Percentiles rank a stretch among this genome's conserved stretches.
These are phyloP conservation scores for Chaetogeoica ovagalla DNA, from an alignment of 2,888 invertebrate genomes.

Conservation along the genomic window DNA sequence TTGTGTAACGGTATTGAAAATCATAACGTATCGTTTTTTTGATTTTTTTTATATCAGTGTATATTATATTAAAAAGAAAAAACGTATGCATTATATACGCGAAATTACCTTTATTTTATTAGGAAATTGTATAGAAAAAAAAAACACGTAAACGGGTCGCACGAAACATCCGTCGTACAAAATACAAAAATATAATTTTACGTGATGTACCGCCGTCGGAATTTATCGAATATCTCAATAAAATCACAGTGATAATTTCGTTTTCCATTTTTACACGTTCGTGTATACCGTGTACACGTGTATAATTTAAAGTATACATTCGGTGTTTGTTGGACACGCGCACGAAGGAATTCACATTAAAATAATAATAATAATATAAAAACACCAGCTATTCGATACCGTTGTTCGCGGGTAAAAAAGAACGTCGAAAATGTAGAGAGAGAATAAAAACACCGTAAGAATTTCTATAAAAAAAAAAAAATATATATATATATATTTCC, in stretches of 20 bases:
- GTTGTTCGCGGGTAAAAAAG: not conserved
- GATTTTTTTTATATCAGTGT: too few relatives aligned
- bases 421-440: not conserved
- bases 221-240: conserved; percentile 10
- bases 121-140: not conserved
- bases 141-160: not conserved
- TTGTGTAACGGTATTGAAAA: too few relatives aligned
- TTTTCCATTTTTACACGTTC: not conserved
- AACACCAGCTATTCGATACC: not conserved
- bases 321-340: not conserved
- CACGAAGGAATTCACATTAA: conserved; percentile 33
- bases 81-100: too few relatives aligned
- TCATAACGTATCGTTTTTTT: too few relatives aligned
- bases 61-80: too few relatives aligned
- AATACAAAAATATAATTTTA: not conserved
- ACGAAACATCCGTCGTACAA: not conserved
- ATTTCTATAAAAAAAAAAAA: not conserved
- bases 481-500: not conserved
- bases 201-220: too few relatives aligned
- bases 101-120: too few relatives aligned
- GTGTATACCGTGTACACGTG: not conserved
- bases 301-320: conserved; percentile 11
- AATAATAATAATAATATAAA: not conserved
- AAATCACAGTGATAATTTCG: not conserved
- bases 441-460: conserved; percentile 14